Conservation (phyloP, 64 coral and sea anemone species). For the Hydrozoanthus tunicans region DNA sequence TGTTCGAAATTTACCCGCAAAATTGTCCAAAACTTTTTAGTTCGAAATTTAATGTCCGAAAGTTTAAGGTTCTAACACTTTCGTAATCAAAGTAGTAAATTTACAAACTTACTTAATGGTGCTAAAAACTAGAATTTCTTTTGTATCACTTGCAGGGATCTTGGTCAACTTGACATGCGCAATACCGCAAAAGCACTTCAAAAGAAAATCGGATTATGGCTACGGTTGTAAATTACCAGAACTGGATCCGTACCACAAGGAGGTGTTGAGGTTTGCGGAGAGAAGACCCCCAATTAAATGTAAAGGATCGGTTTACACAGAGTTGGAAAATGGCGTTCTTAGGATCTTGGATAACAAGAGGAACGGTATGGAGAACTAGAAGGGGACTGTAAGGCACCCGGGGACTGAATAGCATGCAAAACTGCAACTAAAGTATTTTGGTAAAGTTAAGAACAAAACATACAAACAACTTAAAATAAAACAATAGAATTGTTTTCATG, state of each 20-base stretch:
- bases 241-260: conserved; percentile 33
- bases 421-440: no score
- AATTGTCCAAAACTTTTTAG: no score
- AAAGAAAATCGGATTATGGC: not conserved
- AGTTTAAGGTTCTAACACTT: no score
- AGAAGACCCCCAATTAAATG: conserved; percentile 33
- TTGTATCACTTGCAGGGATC: not conserved
- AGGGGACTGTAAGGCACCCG: not conserved
- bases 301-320: conserved; percentile 12
- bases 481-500: no score
- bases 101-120: no score
- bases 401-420: not conserved
- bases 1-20: no score
- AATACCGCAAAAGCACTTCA: conserved; percentile 11
- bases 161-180: conserved; percentile 41
- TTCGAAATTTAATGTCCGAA: no score
- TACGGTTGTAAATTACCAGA: conserved; percentile 13
- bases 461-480: no score
- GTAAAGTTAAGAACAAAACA: no score
- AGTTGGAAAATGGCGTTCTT: conserved; percentile 31
- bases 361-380: not conserved
- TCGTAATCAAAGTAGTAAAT: no score
- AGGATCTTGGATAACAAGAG: not conserved
- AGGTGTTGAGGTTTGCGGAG: conserved; percentile 20
- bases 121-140: no score